Evolutionary conservation across 2,797 vertebrate genomes (phyloP).

Genomic region (Paguma larvata): DNA sequence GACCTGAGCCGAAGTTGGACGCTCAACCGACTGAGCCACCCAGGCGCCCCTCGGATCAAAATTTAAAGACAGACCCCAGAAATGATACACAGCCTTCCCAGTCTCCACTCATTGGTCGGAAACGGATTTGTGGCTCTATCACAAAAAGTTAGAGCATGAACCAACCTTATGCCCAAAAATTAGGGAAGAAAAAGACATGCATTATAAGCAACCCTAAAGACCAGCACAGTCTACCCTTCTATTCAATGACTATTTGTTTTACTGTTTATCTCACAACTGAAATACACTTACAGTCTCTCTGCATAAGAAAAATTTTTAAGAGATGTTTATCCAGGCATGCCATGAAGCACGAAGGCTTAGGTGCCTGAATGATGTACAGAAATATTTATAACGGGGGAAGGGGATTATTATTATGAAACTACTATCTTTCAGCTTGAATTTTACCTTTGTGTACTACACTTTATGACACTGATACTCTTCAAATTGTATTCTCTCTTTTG

Average conservation of each 20-base stretch:
- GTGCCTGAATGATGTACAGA: neutral
- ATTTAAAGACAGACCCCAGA: neutral
- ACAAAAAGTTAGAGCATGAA: neutral
- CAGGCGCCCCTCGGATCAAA: neutral
- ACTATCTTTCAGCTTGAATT: neutral
- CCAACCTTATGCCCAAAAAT: neutral
- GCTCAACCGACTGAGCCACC: too few relatives aligned
- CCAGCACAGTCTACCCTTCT: neutral
- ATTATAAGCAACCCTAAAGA: neutral
- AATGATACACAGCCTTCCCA: neutral
- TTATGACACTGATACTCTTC: neutral
- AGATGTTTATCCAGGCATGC: too few relatives aligned
- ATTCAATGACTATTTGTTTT: neutral
- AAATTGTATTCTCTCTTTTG: neutral
- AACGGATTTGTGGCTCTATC: neutral
- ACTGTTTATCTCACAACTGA: neutral
- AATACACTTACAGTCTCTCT: neutral
- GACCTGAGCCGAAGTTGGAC: too few relatives aligned
- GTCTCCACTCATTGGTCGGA: neutral
- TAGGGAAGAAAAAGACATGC: neutral
- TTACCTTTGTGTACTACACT: neutral
- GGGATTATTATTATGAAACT: neutral
- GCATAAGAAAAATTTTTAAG: neutral
- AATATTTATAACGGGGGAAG: fast-evolving
- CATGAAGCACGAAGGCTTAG: neutral